Base-by-base conservation (phyloP, 2,888 invertebrate genomes). In the Fabriciana adippe region DNA sequence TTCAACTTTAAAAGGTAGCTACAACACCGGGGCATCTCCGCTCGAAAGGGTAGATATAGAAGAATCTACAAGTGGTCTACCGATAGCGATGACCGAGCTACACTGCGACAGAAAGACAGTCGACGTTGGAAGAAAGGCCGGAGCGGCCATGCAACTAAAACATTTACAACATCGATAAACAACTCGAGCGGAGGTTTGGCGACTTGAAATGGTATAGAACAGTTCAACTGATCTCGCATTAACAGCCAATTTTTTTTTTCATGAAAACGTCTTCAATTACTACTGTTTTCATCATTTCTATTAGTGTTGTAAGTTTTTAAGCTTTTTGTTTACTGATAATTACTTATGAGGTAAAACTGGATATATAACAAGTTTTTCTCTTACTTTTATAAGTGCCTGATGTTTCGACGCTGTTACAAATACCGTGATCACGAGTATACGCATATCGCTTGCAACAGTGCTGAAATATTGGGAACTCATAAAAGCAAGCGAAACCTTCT, bases 21-120 rank as follows among this genome's bases (percentile, higher is more conserved):
- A 88, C 89, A 89, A 90, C 88, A 87, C 84, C 85, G 83, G 84
- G 84, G 78, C 72, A 84, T 82, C 88, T 90, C 90, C 89, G 88
- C 88, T 90, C 89, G 80, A 83, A 81, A 82, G 82, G 84, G 88
- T 87, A 84, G 86, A 79, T 87, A 88, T 79, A 87, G 90, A 90
- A 91, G 92, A 90, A 88, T 81, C 92, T 91, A 92, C 89, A 89
- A 89, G 88, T 88, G 87, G 84, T 86, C 90, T 91, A 91, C 82
- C 90, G 80, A 86, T 83, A 85, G 90, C 90, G 87, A 84, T 84
- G 82, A 82, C 84, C 80, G 83, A 83, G 79, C 89, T 91, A 89
- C 86, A 85, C 81, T 89, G 89, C 88, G 85, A 89, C 87, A 89
- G 84, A 86, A 84, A 84, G 82, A 87, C 78, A 87, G 86, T 86